Conservation (phyloP, 1,140 invertebrate genomes). For the Littorina saxatilis region DNA sequence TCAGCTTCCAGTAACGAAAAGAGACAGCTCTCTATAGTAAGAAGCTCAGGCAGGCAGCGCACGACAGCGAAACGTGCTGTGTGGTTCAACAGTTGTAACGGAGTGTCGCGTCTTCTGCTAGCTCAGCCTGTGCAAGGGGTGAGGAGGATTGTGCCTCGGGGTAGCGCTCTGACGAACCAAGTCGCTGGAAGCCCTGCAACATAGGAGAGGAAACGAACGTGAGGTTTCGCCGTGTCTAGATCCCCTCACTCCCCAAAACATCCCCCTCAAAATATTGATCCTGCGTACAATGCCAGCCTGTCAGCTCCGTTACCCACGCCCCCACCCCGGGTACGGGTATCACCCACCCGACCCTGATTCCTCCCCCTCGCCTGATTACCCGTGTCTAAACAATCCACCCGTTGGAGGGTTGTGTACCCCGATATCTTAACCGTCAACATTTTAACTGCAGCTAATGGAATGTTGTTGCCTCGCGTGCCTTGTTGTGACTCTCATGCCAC, state of each 20-base stretch:
- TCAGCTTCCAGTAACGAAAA: no score
- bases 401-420: neutral
- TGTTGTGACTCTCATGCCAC: neutral
- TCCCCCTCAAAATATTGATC: neutral
- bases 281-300: neutral
- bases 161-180: no score
- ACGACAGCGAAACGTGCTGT: no score
- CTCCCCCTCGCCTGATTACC: neutral
- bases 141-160: no score
- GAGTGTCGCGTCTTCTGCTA: no score
- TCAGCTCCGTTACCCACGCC: neutral
- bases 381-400: neutral
- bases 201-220: neutral
- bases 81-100: no score
- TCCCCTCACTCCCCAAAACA: neutral
- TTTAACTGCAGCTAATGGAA: neutral
- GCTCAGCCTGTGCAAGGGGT: no score
- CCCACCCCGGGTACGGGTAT: neutral
- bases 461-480: no score
- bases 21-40: no score
- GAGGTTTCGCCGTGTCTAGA: neutral
- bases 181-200: constrained; percentile 21
- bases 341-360: neutral
- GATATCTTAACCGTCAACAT: constrained; percentile 14
- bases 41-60: no score